Conservation (phyloP, 2,888 invertebrate genomes). For the Tenthredo scrophulariae region DNA sequence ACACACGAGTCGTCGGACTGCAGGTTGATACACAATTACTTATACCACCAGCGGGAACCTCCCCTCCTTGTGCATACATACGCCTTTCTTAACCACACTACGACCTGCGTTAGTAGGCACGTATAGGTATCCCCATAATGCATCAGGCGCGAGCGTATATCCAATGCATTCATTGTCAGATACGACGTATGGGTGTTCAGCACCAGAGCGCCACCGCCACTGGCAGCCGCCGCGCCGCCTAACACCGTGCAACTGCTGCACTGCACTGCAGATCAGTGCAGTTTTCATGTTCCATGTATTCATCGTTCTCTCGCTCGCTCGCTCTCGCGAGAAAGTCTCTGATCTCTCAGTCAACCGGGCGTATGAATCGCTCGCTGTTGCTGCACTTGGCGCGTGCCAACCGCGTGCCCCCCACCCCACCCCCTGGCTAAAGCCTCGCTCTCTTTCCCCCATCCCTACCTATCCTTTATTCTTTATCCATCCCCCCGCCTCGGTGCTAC, state of each 20-base stretch:
- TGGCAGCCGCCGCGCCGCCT: not conserved
- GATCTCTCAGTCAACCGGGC: conserved; percentile 45
- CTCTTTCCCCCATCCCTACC: conserved; percentile 48
- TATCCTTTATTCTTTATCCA: conserved; percentile 37
- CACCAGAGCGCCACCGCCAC: not conserved
- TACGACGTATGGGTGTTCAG: not conserved
- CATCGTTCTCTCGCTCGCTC: conserved; percentile 16
- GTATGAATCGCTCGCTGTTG: conserved; percentile 65
- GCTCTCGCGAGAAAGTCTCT: not conserved
- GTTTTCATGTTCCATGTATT: not conserved
- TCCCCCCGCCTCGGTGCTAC: conserved; percentile 54
- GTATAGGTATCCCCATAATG: not conserved
- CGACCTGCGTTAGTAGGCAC: not conserved
- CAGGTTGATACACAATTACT: conserved; percentile 54
- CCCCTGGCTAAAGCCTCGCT: conserved; percentile 65
- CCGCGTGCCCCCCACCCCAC: conserved; percentile 71
- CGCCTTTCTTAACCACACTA: not conserved
- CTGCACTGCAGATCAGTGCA: not conserved
- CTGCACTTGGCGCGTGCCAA: conserved; percentile 77
- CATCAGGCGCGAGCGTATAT: not conserved
- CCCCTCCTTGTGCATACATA: not conserved
- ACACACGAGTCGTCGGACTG: conserved; percentile 28
- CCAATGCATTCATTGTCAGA: not conserved
- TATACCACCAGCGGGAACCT: conserved; percentile 13
- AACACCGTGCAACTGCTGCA: not conserved